Conservation (phyloP, 2,888 invertebrate species). For the Lycia hirtaria region DNA sequence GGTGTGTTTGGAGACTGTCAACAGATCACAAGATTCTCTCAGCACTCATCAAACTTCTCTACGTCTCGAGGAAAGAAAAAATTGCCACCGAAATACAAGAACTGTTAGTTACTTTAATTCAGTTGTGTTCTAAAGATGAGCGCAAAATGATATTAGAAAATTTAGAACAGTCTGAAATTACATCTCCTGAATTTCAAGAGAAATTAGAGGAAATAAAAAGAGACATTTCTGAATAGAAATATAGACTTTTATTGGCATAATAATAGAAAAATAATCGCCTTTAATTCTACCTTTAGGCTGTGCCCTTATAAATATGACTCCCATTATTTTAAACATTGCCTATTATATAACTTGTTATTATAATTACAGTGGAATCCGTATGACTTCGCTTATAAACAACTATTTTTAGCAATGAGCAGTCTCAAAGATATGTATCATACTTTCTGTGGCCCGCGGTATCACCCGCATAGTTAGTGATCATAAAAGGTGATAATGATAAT, state of each 20-base stretch:
- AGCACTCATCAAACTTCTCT: conserved; percentile 66
- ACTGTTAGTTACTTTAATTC: conserved; percentile 61
- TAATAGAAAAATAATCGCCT: neutral
- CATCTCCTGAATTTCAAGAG: conserved; percentile 51
- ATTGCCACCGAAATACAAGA: conserved; percentile 54
- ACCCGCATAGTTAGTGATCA: too few relatives aligned
- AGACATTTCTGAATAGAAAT: conserved; percentile 43
- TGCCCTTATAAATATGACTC: neutral
- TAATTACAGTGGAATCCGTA: neutral
- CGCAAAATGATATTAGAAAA: conserved; percentile 51
- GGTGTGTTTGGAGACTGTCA: conserved; percentile 68
- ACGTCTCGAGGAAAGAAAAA: conserved; percentile 56
- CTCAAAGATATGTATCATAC: too few relatives aligned
- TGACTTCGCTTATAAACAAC: too few relatives aligned
- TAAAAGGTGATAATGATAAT: too few relatives aligned
- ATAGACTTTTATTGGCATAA: conserved; percentile 7
- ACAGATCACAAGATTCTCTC: conserved; percentile 63
- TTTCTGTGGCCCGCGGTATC: too few relatives aligned
- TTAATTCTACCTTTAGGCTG: neutral
- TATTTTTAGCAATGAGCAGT: too few relatives aligned
- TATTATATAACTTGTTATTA: neutral
- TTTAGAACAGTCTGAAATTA: conserved; percentile 48
- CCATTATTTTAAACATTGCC: neutral
- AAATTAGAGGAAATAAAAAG: conserved; percentile 58
- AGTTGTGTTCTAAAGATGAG: conserved; percentile 57